Conservation (phyloP, 1,140 invertebrate genomes). For the Platorchestia sp. region DNA sequence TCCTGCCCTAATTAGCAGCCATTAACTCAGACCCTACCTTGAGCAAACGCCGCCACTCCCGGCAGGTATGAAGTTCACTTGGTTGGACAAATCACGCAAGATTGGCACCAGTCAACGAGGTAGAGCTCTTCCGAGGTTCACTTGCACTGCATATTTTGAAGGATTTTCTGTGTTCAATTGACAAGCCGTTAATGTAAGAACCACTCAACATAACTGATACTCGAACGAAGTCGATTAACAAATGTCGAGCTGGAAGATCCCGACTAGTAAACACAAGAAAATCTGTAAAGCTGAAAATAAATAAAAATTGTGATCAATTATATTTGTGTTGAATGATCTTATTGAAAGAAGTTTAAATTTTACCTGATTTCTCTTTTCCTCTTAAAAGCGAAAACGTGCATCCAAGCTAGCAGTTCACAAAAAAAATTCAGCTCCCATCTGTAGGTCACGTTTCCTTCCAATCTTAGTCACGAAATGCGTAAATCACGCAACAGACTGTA, state of each 20-base stretch:
- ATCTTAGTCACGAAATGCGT: neutral
- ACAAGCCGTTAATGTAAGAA: neutral
- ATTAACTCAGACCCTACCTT: neutral
- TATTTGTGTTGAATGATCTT: neutral
- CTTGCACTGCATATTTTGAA: neutral
- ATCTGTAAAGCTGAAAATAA: neutral
- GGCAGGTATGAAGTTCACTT: neutral
- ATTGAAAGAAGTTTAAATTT: neutral
- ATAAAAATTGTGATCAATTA: neutral
- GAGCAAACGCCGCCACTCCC: neutral
- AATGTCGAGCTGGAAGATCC: neutral
- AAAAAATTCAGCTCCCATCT: neutral
- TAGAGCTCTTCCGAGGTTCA: neutral
- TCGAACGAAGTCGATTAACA: neutral
- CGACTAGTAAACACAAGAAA: neutral
- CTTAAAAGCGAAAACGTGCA: neutral
- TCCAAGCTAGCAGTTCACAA: neutral
- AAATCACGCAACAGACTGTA: neutral
- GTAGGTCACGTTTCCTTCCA: neutral
- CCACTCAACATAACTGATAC: slow-evolving; percentile 7
- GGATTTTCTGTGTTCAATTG: neutral
- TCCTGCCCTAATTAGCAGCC: neutral
- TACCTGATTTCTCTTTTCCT: neutral
- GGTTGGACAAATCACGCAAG: neutral
- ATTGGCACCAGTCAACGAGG: neutral